Conservation (phyloP, 2,797 vertebrate genomes). For the Cirrhinus mrigala region DNA sequence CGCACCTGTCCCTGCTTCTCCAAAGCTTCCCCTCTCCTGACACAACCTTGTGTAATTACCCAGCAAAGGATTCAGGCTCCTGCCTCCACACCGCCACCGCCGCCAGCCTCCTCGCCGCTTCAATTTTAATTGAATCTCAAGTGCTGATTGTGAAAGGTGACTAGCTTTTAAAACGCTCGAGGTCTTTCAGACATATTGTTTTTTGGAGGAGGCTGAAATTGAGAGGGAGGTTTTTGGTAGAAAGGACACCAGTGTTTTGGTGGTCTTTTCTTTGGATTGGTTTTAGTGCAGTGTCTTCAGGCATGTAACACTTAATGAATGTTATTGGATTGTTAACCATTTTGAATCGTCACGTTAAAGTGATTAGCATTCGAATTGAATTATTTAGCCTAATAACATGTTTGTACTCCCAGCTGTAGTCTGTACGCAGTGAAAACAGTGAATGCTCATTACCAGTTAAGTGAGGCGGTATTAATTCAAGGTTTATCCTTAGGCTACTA, state of each 20-base stretch:
- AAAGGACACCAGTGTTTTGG: neutral
- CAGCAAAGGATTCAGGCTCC: conserved; percentile 7
- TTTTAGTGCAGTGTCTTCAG: conserved; percentile 4
- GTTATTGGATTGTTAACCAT: conserved; percentile 28
- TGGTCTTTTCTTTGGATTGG: conserved; percentile 2
- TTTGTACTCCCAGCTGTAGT: conserved; percentile 31
- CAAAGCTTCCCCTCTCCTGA: conserved; percentile 23
- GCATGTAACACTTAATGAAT: conserved; percentile 44
- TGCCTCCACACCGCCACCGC: neutral
- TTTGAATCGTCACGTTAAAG: conserved; percentile 6
- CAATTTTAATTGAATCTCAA: conserved; percentile 66
- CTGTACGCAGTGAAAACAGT: conserved; percentile 39
- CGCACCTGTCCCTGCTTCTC: conserved; percentile 39
- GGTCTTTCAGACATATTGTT: conserved; percentile 26
- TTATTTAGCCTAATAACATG: conserved; percentile 51
- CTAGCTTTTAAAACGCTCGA: conserved; percentile 48
- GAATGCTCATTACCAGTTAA: conserved; percentile 49
- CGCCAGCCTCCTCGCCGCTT: conserved; percentile 12
- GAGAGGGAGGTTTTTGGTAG: neutral
- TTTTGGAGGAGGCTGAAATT: neutral
- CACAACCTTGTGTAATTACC: conserved; percentile 46
- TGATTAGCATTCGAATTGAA: conserved; percentile 49
- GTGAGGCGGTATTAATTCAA: conserved; percentile 37
- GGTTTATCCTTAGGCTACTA: conserved; percentile 31
- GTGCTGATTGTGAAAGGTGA: conserved; percentile 62